Conservation (phyloP, 2,888 invertebrate species). For the Pyrrhia umbra region DNA sequence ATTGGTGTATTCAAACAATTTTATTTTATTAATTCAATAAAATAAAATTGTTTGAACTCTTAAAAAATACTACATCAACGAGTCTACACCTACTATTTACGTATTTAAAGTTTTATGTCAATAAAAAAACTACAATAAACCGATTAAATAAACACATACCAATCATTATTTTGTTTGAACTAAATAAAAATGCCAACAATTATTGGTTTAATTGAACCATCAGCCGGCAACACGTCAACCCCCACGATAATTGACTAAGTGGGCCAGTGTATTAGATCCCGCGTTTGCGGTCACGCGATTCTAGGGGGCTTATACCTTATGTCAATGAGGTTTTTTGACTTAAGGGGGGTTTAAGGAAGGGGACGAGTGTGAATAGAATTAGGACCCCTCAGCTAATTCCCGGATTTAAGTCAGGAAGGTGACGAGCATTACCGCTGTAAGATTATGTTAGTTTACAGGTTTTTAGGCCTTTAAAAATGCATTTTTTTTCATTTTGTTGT, state of each 20-base stretch:
- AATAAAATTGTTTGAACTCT: background rate
- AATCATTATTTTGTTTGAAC: conserved; percentile 22
- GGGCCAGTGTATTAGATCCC: conserved; percentile 76
- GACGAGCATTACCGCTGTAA: background rate
- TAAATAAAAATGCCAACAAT: conserved; percentile 65
- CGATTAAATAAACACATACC: conserved; percentile 8
- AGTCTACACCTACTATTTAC: background rate
- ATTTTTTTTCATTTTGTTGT: background rate
- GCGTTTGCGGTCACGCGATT: conserved; percentile 81
- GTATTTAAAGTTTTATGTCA: background rate
- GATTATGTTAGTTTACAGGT: background rate
- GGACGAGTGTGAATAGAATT: conserved; percentile 16
- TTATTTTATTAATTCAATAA: background rate
- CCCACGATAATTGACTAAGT: conserved; percentile 84
- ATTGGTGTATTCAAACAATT: too few species aligned
- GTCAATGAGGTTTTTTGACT: conserved; percentile 57
- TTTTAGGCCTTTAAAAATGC: background rate
- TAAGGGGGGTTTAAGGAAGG: conserved; percentile 13
- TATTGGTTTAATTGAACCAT: conserved; percentile 82
- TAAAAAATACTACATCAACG: too few species aligned
- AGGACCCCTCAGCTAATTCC: conserved; percentile 13
- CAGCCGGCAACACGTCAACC: conserved; percentile 73
- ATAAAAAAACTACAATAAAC: conserved; percentile 6
- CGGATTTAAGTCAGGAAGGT: conserved; percentile 21
- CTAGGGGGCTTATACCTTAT: conserved; percentile 23